Evolutionary conservation across 2,113 vertebrate species (phyloP), one percentile per base, ranked within the genome.

Genomic region (Pterocles orientalis): DNA sequence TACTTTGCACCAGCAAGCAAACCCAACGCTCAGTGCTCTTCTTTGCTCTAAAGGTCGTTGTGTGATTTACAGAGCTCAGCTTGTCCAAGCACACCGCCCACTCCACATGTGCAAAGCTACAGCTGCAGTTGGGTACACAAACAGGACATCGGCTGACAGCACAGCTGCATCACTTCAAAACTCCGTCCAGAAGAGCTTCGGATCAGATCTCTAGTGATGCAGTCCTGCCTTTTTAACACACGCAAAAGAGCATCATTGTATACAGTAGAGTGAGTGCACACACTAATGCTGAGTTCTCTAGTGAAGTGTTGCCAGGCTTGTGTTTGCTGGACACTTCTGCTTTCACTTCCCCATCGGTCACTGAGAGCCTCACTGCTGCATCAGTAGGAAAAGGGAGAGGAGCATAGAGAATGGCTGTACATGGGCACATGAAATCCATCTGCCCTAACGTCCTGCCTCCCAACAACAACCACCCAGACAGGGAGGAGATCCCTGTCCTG

Each of bases 101-200:
- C 26, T 23, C 21, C 43, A 18, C 2, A 0, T 6, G 4, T 19
- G 24, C 23, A 29, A 20, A 36, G 36, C 50, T 36, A 15, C 18
- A 62, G 29, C 36, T 75, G 31, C 36, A 7, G 43, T 54, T 39
- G 31, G 14, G 17, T 20, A 19, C 36, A 33, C 11, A 18, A 39
- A 17, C 0, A 2, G 41, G 26, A 21, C 18, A 13, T 19, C 3
- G 6, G 19, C 31, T 69, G n/a, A 29, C 10, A 14, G 45, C 45
- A 78, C 58, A 72, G 39, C 39, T 26, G 34, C 14, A 18, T 16
- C 64, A 6, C 41, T 39, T 33, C 25, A 17, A 26, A 76, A 16
- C 16, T 14, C 24, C 21, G 28, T 2, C 47, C 47, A 14, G 53
- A 58, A 45, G n/a, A 70, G 18, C 26, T 29, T 43, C 31, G n/a